These are phyloP conservation scores for Aphelenchoides bicaudatus DNA, from an alignment of 2,888 invertebrate species.

Conservation along the genomic window DNA sequence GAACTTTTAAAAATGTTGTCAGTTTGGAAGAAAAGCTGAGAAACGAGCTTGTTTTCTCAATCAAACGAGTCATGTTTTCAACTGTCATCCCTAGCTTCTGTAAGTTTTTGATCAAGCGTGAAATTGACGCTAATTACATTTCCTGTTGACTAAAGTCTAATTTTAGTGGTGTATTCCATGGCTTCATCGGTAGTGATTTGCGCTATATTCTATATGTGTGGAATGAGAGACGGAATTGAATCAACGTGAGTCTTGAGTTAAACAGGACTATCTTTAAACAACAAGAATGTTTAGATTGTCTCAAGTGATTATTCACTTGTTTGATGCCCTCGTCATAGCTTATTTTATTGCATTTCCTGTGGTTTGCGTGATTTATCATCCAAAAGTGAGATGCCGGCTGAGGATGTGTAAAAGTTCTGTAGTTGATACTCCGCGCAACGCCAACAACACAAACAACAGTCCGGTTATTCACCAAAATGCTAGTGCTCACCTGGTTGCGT, in stretches of 20 bases:
- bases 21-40: conserved; percentile 34
- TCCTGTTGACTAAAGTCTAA: neutral
- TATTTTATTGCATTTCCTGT: conserved; percentile 53
- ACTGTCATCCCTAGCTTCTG: conserved; percentile 38
- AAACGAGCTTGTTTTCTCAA: conserved; percentile 32
- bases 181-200: conserved; percentile 30
- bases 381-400: conserved; percentile 44
- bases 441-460: neutral
- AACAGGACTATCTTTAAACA: too few species aligned
- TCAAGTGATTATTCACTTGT: conserved; percentile 45
- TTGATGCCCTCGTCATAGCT: conserved; percentile 47
- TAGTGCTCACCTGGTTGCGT: conserved; percentile 14
- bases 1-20: conserved; percentile 27
- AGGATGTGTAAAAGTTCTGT: conserved; percentile 16
- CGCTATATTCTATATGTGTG: conserved; percentile 55
- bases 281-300: too few species aligned
- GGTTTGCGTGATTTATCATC: conserved; percentile 52
- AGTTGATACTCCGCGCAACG: neutral
- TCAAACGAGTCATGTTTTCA: conserved; percentile 36
- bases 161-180: conserved; percentile 36
- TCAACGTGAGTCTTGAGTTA: too few species aligned
- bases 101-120: conserved; percentile 25
- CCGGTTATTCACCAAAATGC: neutral
- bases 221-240: conserved; percentile 45
- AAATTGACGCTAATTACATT: conserved; percentile 8